Evolutionary conservation across 2,113 vertebrate genomes (phyloP), one percentile per base, ranked within the genome.

Genomic region (Symphodus melops): DNA sequence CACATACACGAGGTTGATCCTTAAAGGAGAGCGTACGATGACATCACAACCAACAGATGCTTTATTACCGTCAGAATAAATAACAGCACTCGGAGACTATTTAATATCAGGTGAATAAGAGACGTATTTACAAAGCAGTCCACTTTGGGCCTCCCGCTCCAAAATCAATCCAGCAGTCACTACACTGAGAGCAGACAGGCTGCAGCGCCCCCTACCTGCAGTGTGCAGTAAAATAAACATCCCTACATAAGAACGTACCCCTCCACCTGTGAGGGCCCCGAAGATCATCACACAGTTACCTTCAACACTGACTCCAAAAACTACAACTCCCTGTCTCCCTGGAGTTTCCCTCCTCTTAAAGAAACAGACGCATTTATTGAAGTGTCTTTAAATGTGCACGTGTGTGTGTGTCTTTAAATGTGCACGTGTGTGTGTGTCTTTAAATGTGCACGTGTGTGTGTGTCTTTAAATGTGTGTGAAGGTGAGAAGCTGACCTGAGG

Each of bases 171-270:
- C 74, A 57, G 54, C 69, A 57, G 39, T 88, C 84, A 58, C 64
- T 64, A 59, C 82, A 71, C 76, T 4, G 2, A 39, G 49, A 42
- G 28, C 49, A 62, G 79, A 39, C 69, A 81, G 78, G 78, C 81
- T 85, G 46, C 62, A 78, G 83, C 81, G 55, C 81, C 86, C 84
- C 79, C 87, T 88, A 81, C 85, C 77, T 86, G 88, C 90, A 83
- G 70, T 82, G 86, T 86, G 75, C 84, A 91, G 88, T 91, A 68
- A 89, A 92, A 92, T 90, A 92, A 93, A 93, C 92, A 71, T 74
- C 62, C 85, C 84, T 64, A 42, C 75, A 48, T 33, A 14, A 55
- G 13, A 79, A 74, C 39, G 57, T 81, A 73, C 60, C 89, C 85
- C 89, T 86, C 85, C 71, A 79, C 65, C 56, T 12, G 59, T 52